These are phyloP conservation scores for Zaprionus davidi DNA, from an alignment of 1,140 invertebrate genomes.

Conservation along the genomic window DNA sequence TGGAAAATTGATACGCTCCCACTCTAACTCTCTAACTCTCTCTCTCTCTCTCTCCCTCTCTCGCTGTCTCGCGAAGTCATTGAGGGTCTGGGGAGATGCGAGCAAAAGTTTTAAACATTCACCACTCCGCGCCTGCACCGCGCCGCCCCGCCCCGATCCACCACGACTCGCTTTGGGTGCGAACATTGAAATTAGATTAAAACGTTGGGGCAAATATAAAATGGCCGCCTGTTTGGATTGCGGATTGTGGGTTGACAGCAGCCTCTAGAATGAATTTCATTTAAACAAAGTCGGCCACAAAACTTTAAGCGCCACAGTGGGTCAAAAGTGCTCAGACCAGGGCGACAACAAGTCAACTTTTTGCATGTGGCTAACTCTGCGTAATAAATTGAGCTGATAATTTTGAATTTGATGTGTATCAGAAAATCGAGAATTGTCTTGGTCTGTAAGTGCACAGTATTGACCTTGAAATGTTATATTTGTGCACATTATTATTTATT, in stretches of 20 bases:
- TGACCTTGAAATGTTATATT: too few species aligned
- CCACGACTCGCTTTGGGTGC: slow-evolving; percentile 16
- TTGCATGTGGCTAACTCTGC: too few species aligned
- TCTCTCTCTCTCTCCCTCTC: not conserved
- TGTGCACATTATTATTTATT: too few species aligned
- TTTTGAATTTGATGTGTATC: too few species aligned
- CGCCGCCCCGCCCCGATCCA: slow-evolving; percentile 21
- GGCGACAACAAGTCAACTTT: too few species aligned
- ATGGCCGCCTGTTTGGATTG: slow-evolving; percentile 39
- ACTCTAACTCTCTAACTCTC: not conserved
- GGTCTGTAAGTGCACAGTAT: too few species aligned
- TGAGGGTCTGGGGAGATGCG: not conserved
- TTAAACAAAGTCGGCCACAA: slow-evolving; percentile 1
- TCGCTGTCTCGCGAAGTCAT: not conserved
- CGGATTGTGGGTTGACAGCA: slow-evolving; percentile 4
- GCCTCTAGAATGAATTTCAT: slow-evolving; percentile 3
- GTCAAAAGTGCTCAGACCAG: not conserved
- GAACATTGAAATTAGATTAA: slow-evolving; percentile 70
- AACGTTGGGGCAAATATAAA: slow-evolving; percentile 60
- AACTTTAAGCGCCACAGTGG: slow-evolving; percentile 6
- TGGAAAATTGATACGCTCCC: slow-evolving; percentile 7
- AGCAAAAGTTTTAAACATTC: slow-evolving; percentile 51
- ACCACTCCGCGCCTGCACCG: slow-evolving; percentile 30
- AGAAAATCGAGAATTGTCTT: too few species aligned
- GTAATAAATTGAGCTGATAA: too few species aligned